Conservation (phyloP, 2,113 vertebrate species). For the Leuciscus idus region DNA sequence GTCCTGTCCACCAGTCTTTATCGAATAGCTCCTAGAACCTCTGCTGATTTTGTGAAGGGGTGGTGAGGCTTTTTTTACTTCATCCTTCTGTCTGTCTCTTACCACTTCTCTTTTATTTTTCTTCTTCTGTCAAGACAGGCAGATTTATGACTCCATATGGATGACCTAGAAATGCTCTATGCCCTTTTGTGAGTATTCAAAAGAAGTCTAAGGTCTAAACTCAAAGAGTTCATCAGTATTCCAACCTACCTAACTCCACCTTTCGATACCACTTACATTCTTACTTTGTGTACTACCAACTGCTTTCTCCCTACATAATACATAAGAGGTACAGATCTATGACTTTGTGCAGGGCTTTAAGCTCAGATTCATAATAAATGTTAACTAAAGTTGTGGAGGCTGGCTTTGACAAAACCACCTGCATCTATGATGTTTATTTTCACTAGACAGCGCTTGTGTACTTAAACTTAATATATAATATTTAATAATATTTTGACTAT, state of each 20-base stretch:
- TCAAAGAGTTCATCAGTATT: not conserved
- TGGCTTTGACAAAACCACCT: not conserved
- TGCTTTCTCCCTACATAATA: not conserved
- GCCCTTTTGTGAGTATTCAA: conserved; percentile 16
- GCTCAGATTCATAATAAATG: not conserved
- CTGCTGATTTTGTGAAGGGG: conserved; percentile 15
- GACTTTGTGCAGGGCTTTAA: too few relatives aligned
- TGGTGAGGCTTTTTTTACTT: not conserved
- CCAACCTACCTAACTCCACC: not conserved
- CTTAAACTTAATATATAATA: not conserved
- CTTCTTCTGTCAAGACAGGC: not conserved
- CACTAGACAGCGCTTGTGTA: not conserved
- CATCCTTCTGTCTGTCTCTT: not conserved
- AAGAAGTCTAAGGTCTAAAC: not conserved
- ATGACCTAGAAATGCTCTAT: not conserved
- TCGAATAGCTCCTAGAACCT: conserved; percentile 4
- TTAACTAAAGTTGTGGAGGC: not conserved
- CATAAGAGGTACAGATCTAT: too few relatives aligned
- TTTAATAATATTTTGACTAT: not conserved
- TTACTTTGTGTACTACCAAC: not conserved
- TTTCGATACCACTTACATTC: not conserved
- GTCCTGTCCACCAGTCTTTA: not conserved
- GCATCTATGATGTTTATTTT: not conserved
- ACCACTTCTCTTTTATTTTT: not conserved
- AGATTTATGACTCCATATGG: conserved; percentile 38